A percentile compares a stretch with the other conserved stretches of the same genome.
phyloP scores from a whole-genome alignment of 2,888 invertebrate species.

The Alitta virens region DNA sequence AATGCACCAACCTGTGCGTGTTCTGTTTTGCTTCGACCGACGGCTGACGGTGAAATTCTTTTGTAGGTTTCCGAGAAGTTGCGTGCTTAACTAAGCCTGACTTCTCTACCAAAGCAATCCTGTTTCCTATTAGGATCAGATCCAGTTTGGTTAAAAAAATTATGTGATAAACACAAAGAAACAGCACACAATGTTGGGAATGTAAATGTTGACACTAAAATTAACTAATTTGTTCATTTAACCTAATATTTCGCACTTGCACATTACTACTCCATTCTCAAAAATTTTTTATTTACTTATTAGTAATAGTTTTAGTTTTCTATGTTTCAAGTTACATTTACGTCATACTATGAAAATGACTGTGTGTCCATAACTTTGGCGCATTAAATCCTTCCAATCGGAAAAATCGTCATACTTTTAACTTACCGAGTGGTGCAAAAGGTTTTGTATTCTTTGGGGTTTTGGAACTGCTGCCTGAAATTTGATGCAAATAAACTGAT shows the following conservation, averaged over 20 bases:
- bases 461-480: slow-evolving; percentile 15
- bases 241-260: too few species aligned
- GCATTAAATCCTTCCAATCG: background rate
- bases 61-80: slow-evolving; percentile 35
- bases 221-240: too few species aligned
- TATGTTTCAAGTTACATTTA: too few species aligned
- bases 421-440: slow-evolving; percentile 53
- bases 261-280: too few species aligned
- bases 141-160: too few species aligned
- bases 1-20: slow-evolving; percentile 23
- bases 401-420: background rate
- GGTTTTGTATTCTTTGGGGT: slow-evolving; percentile 39
- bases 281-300: too few species aligned
- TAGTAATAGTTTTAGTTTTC: too few species aligned
- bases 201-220: too few species aligned
- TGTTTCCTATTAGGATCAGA: slow-evolving; percentile 45
- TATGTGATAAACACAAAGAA: too few species aligned
- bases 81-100: slow-evolving; percentile 73
- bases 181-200: too few species aligned
- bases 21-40: slow-evolving; percentile 20
- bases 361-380: too few species aligned
- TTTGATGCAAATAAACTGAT: background rate
- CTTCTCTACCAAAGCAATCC: slow-evolving; percentile 81
- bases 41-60: slow-evolving; percentile 10
- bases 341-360: too few species aligned